Percentiles rank a stretch among this genome's conserved stretches.
Conservation (phyloP, 2,113 vertebrate species). For the Orthonyx spaldingii region DNA sequence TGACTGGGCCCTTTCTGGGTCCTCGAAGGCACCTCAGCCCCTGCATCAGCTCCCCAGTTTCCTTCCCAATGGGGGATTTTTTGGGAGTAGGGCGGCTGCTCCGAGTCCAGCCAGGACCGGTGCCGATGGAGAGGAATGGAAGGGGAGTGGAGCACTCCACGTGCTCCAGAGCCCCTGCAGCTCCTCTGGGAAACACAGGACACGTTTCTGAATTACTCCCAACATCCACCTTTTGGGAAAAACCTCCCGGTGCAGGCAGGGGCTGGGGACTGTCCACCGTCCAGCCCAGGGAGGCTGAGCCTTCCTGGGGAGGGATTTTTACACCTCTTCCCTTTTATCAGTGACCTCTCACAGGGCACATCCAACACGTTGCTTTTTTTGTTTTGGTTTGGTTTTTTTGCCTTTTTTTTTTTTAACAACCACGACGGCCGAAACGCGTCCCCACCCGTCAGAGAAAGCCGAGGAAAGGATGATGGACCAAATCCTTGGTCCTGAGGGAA, state of each 20-base stretch:
- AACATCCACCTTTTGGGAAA: neutral
- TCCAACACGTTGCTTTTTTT: no score
- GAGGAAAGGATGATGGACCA: neutral
- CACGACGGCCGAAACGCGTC: fast-evolving
- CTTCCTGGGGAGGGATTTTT: neutral
- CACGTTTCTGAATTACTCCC: fast-evolving
- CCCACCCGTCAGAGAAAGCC: neutral
- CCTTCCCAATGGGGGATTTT: neutral
- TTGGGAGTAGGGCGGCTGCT: neutral
- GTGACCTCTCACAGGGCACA: neutral
- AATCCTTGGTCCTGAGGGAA: neutral
- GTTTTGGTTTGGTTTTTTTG: no score
- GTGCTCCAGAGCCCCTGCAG: neutral
- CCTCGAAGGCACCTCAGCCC: neutral
- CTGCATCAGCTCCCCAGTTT: neutral
- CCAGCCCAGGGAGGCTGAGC: neutral
- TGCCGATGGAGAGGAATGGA: neutral
- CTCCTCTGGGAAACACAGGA: neutral
- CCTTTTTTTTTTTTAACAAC: neutral
- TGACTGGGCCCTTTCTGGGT: neutral
- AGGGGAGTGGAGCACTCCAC: neutral
- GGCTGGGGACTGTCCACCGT: neutral
- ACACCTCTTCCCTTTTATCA: neutral
- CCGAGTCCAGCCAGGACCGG: neutral
- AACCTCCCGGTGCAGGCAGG: neutral